phyloP scores from a whole-genome alignment of 1,140 invertebrate genomes.

The Drosophila trapezifrons region DNA sequence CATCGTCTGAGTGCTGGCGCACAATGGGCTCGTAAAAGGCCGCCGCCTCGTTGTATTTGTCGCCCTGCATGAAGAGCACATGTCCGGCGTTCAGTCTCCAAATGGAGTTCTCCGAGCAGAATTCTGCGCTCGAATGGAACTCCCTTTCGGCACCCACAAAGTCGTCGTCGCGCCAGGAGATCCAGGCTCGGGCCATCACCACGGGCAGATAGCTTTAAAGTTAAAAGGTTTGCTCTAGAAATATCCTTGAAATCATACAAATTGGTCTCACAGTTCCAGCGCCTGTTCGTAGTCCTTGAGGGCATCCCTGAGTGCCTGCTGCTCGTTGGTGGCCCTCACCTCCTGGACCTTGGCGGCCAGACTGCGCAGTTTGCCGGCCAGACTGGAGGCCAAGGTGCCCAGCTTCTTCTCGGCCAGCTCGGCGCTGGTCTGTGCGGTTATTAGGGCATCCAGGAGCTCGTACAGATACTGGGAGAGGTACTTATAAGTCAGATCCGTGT shows the following conservation, averaged over 20 bases:
- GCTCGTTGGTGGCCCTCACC: slow-evolving; percentile 93
- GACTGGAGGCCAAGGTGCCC: slow-evolving; percentile 96
- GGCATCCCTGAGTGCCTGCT: slow-evolving; percentile 94
- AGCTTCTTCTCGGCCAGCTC: slow-evolving; percentile 99
- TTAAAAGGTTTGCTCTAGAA: neutral
- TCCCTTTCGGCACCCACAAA: slow-evolving; percentile 97
- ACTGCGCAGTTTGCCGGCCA: slow-evolving; percentile 95
- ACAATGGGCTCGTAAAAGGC: slow-evolving; percentile 99
- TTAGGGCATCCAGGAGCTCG: slow-evolving; percentile 96
- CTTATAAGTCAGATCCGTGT: slow-evolving; percentile 98
- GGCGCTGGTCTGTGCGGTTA: slow-evolving; percentile 98
- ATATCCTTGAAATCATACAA: neutral
- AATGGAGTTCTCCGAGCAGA: slow-evolving; percentile 98
- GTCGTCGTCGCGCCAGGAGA: slow-evolving; percentile 99
- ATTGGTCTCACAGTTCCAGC: slow-evolving; percentile 87
- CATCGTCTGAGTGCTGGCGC: slow-evolving; percentile 97
- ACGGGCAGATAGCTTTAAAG: slow-evolving; percentile 92
- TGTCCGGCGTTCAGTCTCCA: slow-evolving; percentile 99
- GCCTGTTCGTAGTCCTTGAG: slow-evolving; percentile 97
- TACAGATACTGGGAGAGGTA: slow-evolving; percentile 97
- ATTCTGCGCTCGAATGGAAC: slow-evolving; percentile 98
- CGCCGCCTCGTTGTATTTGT: slow-evolving; percentile 98
- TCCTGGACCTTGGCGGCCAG: slow-evolving; percentile 97
- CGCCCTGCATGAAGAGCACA: slow-evolving; percentile 99
- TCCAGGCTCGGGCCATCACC: slow-evolving; percentile 99